phyloP scores from a whole-genome alignment of 2,797 vertebrate genomes.

The Macrochelys suwanniensis region DNA sequence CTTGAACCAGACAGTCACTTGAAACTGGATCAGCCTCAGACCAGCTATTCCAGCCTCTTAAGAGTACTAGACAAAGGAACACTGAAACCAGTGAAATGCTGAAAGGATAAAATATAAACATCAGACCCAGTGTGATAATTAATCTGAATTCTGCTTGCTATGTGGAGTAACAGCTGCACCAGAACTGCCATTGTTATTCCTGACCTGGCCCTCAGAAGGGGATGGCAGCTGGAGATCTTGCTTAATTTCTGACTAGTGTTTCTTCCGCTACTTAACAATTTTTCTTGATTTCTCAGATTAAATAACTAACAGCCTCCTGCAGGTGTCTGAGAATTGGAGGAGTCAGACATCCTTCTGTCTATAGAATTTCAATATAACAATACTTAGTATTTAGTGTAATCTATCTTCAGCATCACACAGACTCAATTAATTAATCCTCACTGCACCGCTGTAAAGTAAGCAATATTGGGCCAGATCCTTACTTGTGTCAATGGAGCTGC shows the following conservation, averaged over 20 bases:
- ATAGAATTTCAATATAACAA: neutral
- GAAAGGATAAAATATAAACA: slow-evolving; percentile 29
- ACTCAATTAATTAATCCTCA: neutral
- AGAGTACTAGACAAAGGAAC: neutral
- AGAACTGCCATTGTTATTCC: slow-evolving; percentile 33
- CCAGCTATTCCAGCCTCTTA: slow-evolving; percentile 51
- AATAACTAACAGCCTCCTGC: neutral
- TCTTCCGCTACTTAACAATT: neutral
- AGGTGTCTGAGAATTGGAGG: neutral
- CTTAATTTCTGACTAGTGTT: neutral
- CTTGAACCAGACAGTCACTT: neutral
- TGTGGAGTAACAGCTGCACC: slow-evolving; percentile 19
- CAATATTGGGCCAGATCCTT: neutral
- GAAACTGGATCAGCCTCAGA: neutral
- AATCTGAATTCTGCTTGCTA: slow-evolving; percentile 48
- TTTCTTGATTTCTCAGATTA: neutral
- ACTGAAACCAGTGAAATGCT: slow-evolving; percentile 25
- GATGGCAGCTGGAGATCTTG: neutral
- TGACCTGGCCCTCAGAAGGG: neutral
- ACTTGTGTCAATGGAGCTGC: neutral
- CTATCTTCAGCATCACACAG: neutral
- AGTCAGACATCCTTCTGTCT: neutral
- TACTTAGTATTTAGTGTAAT: neutral
- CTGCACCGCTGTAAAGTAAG: neutral
- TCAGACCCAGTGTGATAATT: slow-evolving; percentile 17